Evolutionary conservation across 2,888 invertebrate genomes (phyloP), one percentile per base, ranked within the genome.

Genomic region (Orgyia antiqua): DNA sequence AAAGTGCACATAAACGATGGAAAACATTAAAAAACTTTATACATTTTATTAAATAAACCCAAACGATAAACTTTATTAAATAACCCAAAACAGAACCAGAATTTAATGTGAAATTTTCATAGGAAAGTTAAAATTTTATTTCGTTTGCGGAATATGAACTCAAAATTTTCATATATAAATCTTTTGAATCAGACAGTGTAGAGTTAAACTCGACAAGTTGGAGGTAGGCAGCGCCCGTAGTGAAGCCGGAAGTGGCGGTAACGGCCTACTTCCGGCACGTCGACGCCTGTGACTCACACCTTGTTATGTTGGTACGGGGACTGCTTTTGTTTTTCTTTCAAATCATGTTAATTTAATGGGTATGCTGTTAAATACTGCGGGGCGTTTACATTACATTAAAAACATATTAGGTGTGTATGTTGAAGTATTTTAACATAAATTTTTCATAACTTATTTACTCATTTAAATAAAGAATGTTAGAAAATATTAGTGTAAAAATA

Each of bases 221-320:
- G 50, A 50, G 61, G 56, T 64, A 70, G 68, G 68, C 70, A 59
- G 57, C 56, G 59, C 58, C 52, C 51, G 49, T 52, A 53, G 54
- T 55, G 46, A 30, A 28, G 17, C 51, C 58, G 72, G 71, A 71
- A 58, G 64, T 58, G 57, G 59, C 62, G 61, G 67, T 67, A 69
- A 70, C 68, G 59, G 68, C 67, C 62, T 56, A 58, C 68, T 70
- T 73, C 75, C 73, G 69, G 54, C 62, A 60, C 62, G 65, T 58
- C 47, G 64, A 58, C 72, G 61, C 67, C 63, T 58, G 49, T 33
- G 27, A 44, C 42, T 33, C 36, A 32, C 44, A 46, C 45, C 45
- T 45, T 37, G 42, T 47, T 54, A 43, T 38, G 44, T 45, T 44
- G 39, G 41, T 36, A 52, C 38, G 25, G 9, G 40, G 42, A 48